These are phyloP conservation scores for Leptarthrus brevirostris DNA, from an alignment of 2,888 invertebrate species.

Conservation along the genomic window DNA sequence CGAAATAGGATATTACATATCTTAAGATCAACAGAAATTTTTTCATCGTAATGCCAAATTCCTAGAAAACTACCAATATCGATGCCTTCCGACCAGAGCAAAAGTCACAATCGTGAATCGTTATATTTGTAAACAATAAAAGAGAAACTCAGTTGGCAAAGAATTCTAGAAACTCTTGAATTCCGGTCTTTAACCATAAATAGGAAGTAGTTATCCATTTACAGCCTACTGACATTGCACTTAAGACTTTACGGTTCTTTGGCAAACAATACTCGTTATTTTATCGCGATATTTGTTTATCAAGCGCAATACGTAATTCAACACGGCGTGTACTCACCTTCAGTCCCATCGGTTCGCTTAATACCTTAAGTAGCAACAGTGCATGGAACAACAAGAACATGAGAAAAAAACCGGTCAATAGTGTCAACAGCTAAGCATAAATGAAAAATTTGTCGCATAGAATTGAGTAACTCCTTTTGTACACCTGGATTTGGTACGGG, in stretches of 20 bases:
- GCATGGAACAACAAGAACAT: not conserved
- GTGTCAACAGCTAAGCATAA: slow-evolving; percentile 16
- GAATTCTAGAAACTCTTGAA: not conserved
- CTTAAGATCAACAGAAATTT: too few species aligned
- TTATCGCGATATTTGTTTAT: slow-evolving; percentile 29
- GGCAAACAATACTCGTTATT: slow-evolving; percentile 2
- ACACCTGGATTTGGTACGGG: slow-evolving; percentile 24
- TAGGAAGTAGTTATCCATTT: slow-evolving; percentile 28
- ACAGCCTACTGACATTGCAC: slow-evolving; percentile 40
- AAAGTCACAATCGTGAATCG: too few species aligned
- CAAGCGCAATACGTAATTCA: slow-evolving; percentile 36
- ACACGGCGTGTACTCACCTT: slow-evolving; percentile 35
- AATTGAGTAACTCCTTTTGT: slow-evolving; percentile 38
- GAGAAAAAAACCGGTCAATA: slow-evolving; percentile 28
- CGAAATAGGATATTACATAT: too few species aligned
- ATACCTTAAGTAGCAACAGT: not conserved
- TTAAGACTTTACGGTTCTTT: slow-evolving; percentile 34
- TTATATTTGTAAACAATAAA: too few species aligned
- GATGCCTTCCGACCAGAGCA: too few species aligned
- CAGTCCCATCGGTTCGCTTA: slow-evolving; percentile 36
- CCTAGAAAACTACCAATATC: too few species aligned
- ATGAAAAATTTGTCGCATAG: slow-evolving; percentile 30
- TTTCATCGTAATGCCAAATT: too few species aligned
- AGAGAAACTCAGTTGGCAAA: too few species aligned
- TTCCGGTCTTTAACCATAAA: slow-evolving; percentile 36